These are phyloP conservation scores for Thymelicus acteon DNA, from an alignment of 2,888 invertebrate species.

Conservation along the genomic window DNA sequence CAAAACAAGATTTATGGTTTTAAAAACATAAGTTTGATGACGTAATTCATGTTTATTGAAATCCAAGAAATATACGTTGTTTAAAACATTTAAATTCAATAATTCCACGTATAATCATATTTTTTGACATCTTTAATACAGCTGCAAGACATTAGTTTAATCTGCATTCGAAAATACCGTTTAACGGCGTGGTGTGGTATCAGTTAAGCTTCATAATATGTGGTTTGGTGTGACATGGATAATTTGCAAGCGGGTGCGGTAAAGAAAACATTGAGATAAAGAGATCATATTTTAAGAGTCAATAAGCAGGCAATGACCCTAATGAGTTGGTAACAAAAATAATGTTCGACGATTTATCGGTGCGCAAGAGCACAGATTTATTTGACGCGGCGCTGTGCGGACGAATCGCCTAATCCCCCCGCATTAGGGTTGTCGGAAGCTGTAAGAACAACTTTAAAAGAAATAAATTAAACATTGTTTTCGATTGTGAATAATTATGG, in stretches of 20 bases:
- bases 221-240: constrained; percentile 61
- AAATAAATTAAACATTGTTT: constrained; percentile 35
- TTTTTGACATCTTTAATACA: constrained; percentile 16
- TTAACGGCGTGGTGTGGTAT: constrained; percentile 9
- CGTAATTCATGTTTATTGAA: neutral
- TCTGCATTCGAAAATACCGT: constrained; percentile 28
- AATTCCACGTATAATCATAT: constrained; percentile 10
- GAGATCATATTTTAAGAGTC: constrained; percentile 76
- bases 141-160: constrained; percentile 28
- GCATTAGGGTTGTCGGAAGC: constrained; percentile 62
- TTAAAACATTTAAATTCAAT: constrained; percentile 13
- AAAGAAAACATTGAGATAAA: constrained; percentile 67
- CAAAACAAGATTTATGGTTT: neutral
- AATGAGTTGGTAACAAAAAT: constrained; percentile 83
- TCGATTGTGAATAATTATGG: constrained; percentile 31
- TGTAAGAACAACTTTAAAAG: constrained; percentile 28
- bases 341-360: constrained; percentile 81
- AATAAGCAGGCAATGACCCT: constrained; percentile 83
- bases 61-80: neutral
- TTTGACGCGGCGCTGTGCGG: constrained; percentile 62
- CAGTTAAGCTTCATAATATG: constrained; percentile 45
- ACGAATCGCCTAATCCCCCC: constrained; percentile 72
- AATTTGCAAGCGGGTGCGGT: constrained; percentile 60
- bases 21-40: neutral
- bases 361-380: constrained; percentile 81